Evolutionary conservation across 1,140 invertebrate species (phyloP), one percentile per base, ranked within the genome.

Genomic region (Brachionus rotundiformis): DNA sequence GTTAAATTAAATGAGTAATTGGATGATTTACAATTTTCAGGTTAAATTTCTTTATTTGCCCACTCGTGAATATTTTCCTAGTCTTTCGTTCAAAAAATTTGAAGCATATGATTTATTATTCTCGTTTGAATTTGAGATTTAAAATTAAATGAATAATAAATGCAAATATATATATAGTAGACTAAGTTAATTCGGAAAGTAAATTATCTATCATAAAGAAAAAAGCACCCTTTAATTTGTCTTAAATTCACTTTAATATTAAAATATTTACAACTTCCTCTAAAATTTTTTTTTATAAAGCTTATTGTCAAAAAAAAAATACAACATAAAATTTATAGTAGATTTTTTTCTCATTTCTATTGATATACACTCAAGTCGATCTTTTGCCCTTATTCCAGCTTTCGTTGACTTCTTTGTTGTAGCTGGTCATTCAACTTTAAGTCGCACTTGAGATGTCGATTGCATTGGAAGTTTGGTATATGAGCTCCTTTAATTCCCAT

Each of bases 111-210:
- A 54, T 54, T 54, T 19, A 54, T 54, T 54, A 54, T 54, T 54
- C 29, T 63, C 29, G 25, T 63, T 63, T 63, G 13, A 29, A 13
- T 63, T 29, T 63, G 61, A 63, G 61, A 63, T 63, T 63, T 63
- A 25, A 63, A 63, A 63, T 13, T 11, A 13, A 29, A 29, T 23
- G 61, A 63, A 63, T 63, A 63, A 63, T 29, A 63, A 63, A 63
- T 63, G 61, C 61, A 63, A 63, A 63, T 54, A 19, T 54, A 54
- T 54, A 19, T 63, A n/a, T n/a, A n/a, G n/a, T 63, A 31, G 29
- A 63, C 61, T 29, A 63, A 33, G 25, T 29, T 63, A 29, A 63
- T 63, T 27, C 61, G 25, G 61, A 6, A 31, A 23, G 25, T 27
- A 29, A 63, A 29, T 63, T 63, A 63, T 63, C 29, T 63, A 11